These are phyloP conservation scores for Andrena marginata DNA, from an alignment of 2,888 invertebrate genomes.

Conservation along the genomic window DNA sequence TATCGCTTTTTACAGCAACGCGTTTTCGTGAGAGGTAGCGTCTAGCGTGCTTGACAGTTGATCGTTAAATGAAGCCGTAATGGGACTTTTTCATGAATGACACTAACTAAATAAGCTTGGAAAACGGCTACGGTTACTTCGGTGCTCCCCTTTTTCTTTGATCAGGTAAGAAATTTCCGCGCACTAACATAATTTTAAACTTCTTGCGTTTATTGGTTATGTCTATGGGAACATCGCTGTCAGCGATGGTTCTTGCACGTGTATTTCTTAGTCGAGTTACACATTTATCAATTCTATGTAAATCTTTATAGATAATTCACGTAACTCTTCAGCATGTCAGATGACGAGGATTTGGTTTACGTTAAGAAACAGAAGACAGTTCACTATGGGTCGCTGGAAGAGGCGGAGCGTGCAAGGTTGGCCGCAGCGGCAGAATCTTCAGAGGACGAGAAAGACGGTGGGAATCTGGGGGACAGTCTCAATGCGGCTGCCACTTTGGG, in stretches of 20 bases:
- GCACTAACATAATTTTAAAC: background rate
- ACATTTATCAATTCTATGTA: background rate
- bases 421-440: conserved; percentile 87
- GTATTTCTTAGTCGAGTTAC: background rate
- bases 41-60: conserved; percentile 15
- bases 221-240: background rate
- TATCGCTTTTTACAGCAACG: background rate
- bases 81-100: conserved; percentile 24
- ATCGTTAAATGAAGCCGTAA: background rate
- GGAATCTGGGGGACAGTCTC: conserved; percentile 84
- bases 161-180: no score
- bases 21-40: background rate
- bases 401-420: conserved; percentile 91
- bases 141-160: background rate
- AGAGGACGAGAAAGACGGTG: conserved; percentile 87
- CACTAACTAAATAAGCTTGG: conserved; percentile 12
- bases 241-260: background rate
- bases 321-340: conserved; percentile 88
- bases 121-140: background rate
- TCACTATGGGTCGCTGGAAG: conserved; percentile 96
- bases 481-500: conserved; percentile 62
- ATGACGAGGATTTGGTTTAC: conserved; percentile 92
- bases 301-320: background rate
- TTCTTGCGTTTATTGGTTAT: conserved; percentile 27
- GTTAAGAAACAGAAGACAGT: conserved; percentile 92